Conservation (phyloP, 2,888 invertebrate genomes). For the Apantesis nais region DNA sequence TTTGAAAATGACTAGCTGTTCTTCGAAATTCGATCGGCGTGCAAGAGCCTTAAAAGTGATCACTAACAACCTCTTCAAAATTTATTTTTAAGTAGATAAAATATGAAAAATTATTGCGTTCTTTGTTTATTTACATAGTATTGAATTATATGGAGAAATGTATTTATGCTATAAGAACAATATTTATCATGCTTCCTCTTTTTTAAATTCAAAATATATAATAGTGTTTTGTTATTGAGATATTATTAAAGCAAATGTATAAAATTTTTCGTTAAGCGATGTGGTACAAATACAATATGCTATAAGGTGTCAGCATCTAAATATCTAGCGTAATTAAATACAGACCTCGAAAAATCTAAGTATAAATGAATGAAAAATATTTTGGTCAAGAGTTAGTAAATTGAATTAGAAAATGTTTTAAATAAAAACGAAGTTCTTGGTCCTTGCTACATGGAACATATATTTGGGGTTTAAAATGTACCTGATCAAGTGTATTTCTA, state of each 20-base stretch:
- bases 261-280: constrained; percentile 65
- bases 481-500: constrained; percentile 51
- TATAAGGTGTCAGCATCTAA: constrained; percentile 64
- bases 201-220: constrained; percentile 43
- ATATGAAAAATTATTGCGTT: constrained; percentile 82
- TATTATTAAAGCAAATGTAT: constrained; percentile 67
- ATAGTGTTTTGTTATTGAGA: constrained; percentile 56
- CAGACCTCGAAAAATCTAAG: constrained; percentile 69
- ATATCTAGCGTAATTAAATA: constrained; percentile 66
- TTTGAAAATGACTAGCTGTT: constrained; percentile 3
- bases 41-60: constrained; percentile 55
- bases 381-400: constrained; percentile 70
- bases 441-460: constrained; percentile 68
- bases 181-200: constrained; percentile 47
- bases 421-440: constrained; percentile 60
- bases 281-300: constrained; percentile 61
- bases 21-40: constrained; percentile 4
- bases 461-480: constrained; percentile 53
- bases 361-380: constrained; percentile 66
- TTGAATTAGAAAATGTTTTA: constrained; percentile 56
- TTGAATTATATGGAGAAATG: constrained; percentile 61
- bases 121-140: constrained; percentile 72
- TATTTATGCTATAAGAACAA: constrained; percentile 57
- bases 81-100: constrained; percentile 62
- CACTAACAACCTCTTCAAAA: constrained; percentile 69